phyloP scores from a whole-genome alignment of 2,113 vertebrate species.

The Upupa epops region DNA sequence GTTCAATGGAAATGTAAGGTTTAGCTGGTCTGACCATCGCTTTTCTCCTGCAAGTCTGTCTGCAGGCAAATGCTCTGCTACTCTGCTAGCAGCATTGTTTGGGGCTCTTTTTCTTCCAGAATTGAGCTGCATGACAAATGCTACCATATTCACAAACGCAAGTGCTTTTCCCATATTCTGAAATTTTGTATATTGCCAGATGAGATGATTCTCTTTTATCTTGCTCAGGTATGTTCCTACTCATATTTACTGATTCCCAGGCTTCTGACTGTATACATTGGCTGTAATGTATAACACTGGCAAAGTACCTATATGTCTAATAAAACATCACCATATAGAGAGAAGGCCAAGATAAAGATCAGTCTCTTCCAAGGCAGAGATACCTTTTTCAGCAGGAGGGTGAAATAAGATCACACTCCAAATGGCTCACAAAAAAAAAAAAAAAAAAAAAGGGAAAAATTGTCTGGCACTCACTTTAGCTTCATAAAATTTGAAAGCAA shows the following conservation, averaged over 20 bases:
- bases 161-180: background rate
- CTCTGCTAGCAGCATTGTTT: no score
- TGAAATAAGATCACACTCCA: background rate
- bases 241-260: background rate
- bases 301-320: background rate
- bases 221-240: background rate
- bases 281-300: background rate
- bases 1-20: background rate
- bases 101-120: background rate
- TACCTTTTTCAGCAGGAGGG: background rate
- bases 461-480: background rate
- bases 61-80: background rate
- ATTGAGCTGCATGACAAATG: background rate
- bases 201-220: background rate
- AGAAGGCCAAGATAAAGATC: background rate
- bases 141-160: background rate
- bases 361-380: background rate
- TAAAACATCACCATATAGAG: background rate
- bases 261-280: background rate
- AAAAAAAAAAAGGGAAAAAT: background rate
- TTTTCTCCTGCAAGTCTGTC: background rate
- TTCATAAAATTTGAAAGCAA: constrained; percentile 34
- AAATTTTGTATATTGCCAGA: background rate
- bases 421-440: background rate
- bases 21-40: background rate